Conservation (phyloP, 2,113 vertebrate species). For the Saiga tatarica region DNA sequence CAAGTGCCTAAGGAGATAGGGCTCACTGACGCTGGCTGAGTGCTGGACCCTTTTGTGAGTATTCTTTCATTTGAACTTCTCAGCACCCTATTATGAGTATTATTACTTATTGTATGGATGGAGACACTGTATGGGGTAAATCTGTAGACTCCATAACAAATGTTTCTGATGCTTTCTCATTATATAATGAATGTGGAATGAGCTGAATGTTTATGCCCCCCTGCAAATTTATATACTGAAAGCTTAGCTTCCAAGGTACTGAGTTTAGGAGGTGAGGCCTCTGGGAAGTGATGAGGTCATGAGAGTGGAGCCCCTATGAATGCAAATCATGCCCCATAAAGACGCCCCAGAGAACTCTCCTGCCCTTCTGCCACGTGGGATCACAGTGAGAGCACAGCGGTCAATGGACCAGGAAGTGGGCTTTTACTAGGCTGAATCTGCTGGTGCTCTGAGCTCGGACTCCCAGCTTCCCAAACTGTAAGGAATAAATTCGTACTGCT, state of each 20-base stretch:
- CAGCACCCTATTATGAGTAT: neutral
- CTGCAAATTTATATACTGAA: neutral
- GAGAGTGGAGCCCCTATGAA: neutral
- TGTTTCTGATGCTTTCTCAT: neutral
- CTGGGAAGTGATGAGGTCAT: neutral
- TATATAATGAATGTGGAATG: neutral
- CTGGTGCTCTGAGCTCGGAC: neutral
- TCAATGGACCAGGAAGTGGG: neutral
- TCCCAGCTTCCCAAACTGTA: neutral
- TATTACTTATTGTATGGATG: neutral
- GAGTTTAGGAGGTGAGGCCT: neutral
- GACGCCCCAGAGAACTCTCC: too few relatives aligned
- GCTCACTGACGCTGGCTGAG: neutral
- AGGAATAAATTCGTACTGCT: neutral
- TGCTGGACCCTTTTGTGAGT: too few relatives aligned
- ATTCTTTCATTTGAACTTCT: neutral
- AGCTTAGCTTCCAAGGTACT: neutral
- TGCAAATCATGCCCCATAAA: neutral
- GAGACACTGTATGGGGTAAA: neutral
- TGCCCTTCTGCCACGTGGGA: neutral
- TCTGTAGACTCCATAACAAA: neutral
- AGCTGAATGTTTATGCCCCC: neutral
- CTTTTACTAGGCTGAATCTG: neutral
- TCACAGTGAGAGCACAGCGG: neutral
- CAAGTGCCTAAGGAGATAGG: neutral